Evolutionary conservation across 2,113 vertebrate species (phyloP), one percentile per base, ranked within the genome.

Genomic region (Pionites leucogaster): DNA sequence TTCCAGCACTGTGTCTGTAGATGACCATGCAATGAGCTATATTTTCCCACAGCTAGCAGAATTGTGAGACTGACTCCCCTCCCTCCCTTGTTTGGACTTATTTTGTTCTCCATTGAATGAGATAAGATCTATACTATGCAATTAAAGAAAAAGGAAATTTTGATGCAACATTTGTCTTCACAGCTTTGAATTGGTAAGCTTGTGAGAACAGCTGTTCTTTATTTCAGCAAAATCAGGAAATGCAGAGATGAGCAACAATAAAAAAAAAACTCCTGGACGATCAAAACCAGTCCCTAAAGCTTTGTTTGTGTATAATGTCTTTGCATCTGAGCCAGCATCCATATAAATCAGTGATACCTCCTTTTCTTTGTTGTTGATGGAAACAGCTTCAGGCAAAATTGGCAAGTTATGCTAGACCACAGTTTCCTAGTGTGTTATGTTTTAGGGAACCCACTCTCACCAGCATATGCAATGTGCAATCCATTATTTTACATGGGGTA

Each of bases 311-410:
- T 82, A 62, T 57, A 64, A 78, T 80, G 82, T 52, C 83, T 89
- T 75, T 91, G 86, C 65, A 84, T 90, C 72, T 44, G 55, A 93
- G 72, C 90, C 88, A 96, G 80, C 60, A 90, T 86, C 64, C 25
- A 3, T 11, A 93, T 72, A 90, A 94, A 92, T 96, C 87, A 93
- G 60, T 95, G 88, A 83, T 81, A 90, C 49, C 64, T 94, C 39
- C 41, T 88, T 83, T 88, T 81, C 47, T 93, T 82, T 88, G 39
- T 62, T 86, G 83, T 92, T 6, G 35, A 78, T 79, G 79, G 88
- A 92, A 96, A 93, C 55, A 82, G 95, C 88, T 95, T 88, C 80
- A 93, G 93, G 93, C 90, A 96, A 90, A 93, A 94, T 33, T 95
- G 88, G 80, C 90, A 86, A 86, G 65, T 42, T 70, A 64, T 49